Base-by-base conservation (phyloP, 2,888 invertebrate species). In the Isotomurus palustris region DNA sequence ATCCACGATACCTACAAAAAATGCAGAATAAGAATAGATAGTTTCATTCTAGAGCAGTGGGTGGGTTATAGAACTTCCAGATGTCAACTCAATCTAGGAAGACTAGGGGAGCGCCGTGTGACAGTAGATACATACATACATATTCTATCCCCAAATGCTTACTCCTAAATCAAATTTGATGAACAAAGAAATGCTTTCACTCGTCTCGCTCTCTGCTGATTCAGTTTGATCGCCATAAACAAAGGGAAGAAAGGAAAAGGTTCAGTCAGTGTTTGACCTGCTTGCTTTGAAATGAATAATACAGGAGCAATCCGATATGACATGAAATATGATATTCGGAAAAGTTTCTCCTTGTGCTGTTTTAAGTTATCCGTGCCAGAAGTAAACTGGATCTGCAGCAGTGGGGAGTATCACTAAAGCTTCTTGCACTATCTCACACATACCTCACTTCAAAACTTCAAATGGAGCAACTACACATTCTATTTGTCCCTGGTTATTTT, bases 1-100 rank as follows among this genome's bases (percentile, higher is more conserved):
- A 91, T 86, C 91, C 91, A 91, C 68, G 91, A 90, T 67, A 91
- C 80, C 80, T 80, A 72, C 10, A 61, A 38, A 53, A 59, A 36
- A 53, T 41, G 55, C n/a, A 35, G 24, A 41, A 63, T 12, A 58
- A 36, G 14, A 51, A 38, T 45, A 5, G 36, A 54, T 32, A 49
- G 27, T 38, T n/a, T 35, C 32, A 10, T 32, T n/a, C n/a, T n/a
- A n/a, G n/a, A n/a, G n/a, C n/a, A n/a, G n/a, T n/a, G n/a, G n/a
- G n/a, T n/a, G n/a, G n/a, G n/a, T n/a, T n/a, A n/a, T n/a, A n/a
- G n/a, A n/a, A n/a, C n/a, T n/a, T n/a, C n/a, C n/a, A n/a, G n/a
- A n/a, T 24, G 25, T 36, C 43, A 45, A 2, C 40, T 40, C 8
- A 40, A 40, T 40, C 10, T 40, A 40, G 40, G 17, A 40, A 40